phyloP scores from a whole-genome alignment of 2,888 invertebrate species.

The Eupithecia dodoneata region DNA sequence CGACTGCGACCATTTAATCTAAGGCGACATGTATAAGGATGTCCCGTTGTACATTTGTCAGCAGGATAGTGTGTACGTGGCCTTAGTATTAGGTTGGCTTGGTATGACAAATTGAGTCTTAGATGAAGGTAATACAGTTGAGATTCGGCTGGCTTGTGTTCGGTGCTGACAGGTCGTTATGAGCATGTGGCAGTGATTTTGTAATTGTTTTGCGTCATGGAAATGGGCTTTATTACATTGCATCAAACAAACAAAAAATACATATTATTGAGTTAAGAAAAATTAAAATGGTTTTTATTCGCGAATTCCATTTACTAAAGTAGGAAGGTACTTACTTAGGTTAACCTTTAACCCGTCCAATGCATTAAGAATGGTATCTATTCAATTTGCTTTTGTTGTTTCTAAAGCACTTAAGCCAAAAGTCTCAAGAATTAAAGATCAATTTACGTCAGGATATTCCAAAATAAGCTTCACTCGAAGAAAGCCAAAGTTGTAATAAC shows the following conservation, averaged over 20 bases:
- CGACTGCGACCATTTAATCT: conserved; percentile 53
- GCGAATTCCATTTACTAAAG: not conserved
- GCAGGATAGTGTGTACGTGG: conserved; percentile 35
- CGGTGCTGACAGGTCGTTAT: conserved; percentile 13
- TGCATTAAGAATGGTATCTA: not conserved
- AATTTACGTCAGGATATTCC: conserved; percentile 16
- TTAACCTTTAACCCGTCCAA: no score
- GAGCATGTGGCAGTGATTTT: conserved; percentile 34
- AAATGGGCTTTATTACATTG: conserved; percentile 18
- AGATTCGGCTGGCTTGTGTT: conserved; percentile 13
- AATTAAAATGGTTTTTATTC: not conserved
- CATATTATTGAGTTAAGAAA: not conserved
- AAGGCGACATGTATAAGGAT: conserved; percentile 60
- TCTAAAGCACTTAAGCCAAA: not conserved
- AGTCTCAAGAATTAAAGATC: conserved; percentile 16
- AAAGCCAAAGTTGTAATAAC: conserved; percentile 39
- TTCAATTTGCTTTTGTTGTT: not conserved
- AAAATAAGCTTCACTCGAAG: conserved; percentile 39
- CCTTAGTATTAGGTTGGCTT: conserved; percentile 23
- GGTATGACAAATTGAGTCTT: conserved; percentile 22
- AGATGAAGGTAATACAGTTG: conserved; percentile 2
- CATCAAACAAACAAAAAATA: not conserved
- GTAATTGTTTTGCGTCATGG: not conserved
- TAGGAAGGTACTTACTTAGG: not conserved
- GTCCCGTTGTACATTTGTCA: conserved; percentile 61